phyloP scores from a whole-genome alignment of 2,888 invertebrate species.

The Pristionchus arcanus region DNA sequence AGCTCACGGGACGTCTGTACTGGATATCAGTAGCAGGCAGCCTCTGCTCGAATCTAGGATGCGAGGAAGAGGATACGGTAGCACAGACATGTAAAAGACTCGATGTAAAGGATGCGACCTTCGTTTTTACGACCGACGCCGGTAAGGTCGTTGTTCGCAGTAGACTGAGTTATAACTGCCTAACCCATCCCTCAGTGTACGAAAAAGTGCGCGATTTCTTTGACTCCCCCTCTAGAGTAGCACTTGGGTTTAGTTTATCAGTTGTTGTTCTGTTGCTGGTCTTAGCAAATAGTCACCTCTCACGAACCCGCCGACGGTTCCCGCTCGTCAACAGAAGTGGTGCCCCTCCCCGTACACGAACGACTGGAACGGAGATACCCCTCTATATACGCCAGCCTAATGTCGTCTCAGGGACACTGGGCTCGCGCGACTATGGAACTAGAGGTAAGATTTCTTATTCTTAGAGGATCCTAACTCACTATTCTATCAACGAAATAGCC shows the following conservation, averaged over 20 bases:
- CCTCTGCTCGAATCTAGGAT: neutral
- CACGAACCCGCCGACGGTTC: neutral
- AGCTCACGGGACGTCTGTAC: neutral
- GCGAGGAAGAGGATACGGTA: neutral
- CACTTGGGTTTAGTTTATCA: neutral
- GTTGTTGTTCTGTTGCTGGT: neutral
- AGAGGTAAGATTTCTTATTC: too few relatives aligned
- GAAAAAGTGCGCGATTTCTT: neutral
- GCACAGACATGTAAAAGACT: neutral
- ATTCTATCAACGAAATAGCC: too few relatives aligned
- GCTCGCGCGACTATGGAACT: too few relatives aligned
- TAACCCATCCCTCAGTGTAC: neutral
- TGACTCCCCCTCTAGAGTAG: neutral
- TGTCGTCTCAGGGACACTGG: too few relatives aligned
- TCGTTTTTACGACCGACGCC: neutral
- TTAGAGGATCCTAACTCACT: too few relatives aligned
- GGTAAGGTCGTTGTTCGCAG: neutral
- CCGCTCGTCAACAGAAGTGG: too few relatives aligned
- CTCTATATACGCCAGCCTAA: too few relatives aligned
- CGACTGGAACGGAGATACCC: too few relatives aligned
- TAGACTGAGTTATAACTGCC: neutral
- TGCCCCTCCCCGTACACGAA: too few relatives aligned
- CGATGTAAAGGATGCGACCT: neutral
- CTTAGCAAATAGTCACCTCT: neutral
- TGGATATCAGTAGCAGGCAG: neutral